Evolutionary conservation across 2,113 vertebrate genomes (phyloP).

Genomic region (Myrmecobius fasciatus): DNA sequence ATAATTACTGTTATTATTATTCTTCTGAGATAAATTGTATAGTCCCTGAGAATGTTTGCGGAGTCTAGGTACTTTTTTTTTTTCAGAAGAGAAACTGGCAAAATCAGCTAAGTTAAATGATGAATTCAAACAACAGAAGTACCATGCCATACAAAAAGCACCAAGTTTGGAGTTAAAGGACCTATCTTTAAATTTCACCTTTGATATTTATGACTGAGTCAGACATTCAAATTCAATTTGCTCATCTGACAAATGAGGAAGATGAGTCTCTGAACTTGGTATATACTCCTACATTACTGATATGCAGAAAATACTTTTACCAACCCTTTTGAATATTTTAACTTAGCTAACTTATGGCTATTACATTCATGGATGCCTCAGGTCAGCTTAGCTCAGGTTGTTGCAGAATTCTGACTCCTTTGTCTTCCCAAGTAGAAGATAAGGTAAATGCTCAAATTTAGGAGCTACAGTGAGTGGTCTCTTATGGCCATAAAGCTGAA

Average conservation of each 20-base stretch:
- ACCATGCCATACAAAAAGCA: neutral
- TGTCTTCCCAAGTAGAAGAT: neutral
- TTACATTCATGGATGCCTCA: neutral
- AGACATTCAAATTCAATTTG: neutral
- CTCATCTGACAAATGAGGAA: neutral
- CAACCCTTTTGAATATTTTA: neutral
- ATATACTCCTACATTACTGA: neutral
- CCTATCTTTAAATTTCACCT: neutral
- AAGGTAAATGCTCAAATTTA: neutral
- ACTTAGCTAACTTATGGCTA: neutral
- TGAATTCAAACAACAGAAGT: neutral
- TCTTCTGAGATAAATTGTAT: neutral
- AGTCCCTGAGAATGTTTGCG: neutral
- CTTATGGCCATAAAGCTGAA: neutral
- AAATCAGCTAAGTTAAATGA: neutral
- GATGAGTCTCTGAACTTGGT: neutral
- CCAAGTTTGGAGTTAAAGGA: neutral
- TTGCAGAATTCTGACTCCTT: neutral
- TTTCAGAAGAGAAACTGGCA: no score
- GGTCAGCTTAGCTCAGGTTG: neutral
- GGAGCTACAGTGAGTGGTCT: neutral
- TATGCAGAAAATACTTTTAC: neutral
- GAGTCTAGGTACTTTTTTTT: no score
- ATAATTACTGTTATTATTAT: neutral
- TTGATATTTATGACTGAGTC: neutral